Percentiles rank a stretch among this genome's conserved stretches.
Evolutionary conservation across 2,113 vertebrate genomes (phyloP).

Genomic region (Calypte anna): DNA sequence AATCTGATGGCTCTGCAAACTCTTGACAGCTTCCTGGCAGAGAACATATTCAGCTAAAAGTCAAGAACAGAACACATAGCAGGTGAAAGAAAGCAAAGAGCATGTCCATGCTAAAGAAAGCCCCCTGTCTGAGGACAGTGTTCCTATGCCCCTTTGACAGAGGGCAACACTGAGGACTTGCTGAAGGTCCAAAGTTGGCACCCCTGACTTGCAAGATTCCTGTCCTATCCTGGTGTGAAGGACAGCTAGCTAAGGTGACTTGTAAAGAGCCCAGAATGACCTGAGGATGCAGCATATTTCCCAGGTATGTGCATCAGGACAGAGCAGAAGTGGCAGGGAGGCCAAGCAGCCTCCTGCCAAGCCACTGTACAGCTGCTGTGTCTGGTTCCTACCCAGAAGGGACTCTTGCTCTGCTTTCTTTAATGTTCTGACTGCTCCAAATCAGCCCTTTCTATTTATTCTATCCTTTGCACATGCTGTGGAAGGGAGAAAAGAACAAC

Average conservation of each 20-base stretch:
- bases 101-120: neutral
- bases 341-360: neutral
- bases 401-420: neutral
- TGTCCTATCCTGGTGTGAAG: neutral
- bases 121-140: rapidly evolving
- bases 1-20: neutral
- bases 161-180: neutral
- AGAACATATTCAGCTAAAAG: constrained; percentile 36
- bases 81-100: neutral
- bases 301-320: neutral
- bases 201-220: neutral
- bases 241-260: neutral
- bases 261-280: neutral
- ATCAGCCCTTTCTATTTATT: neutral
- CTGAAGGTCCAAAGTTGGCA: neutral
- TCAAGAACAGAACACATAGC: neutral
- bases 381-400: neutral
- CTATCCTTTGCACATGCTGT: neutral
- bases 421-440: neutral
- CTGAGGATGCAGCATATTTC: neutral
- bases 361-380: neutral
- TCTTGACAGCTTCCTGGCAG: neutral
- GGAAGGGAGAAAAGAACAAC: neutral
- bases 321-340: neutral
- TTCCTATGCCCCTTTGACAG: neutral